Evolutionary conservation across 2,113 vertebrate genomes (phyloP), one percentile per base, ranked within the genome.

Genomic region (Lagenorhynchus albirostris): DNA sequence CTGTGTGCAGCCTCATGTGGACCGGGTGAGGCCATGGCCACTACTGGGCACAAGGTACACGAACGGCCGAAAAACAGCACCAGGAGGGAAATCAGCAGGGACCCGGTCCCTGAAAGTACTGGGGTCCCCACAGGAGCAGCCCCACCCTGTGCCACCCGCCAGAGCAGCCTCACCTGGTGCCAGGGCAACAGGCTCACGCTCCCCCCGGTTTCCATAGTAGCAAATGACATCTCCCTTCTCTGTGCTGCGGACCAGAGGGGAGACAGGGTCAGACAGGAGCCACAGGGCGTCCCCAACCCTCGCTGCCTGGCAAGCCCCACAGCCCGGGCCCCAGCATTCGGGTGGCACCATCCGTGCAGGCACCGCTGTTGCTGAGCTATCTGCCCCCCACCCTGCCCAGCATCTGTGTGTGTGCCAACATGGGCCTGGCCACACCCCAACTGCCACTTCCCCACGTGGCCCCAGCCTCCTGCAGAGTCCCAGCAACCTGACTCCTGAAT

Each of bases 121-220:
- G 6, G 31, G 47, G 17, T 55, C 44, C 58, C 47, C 77, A 80
- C 0, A 87, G 47, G 12, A 81, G 62, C 53, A 85, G 21, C 26
- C 20, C 71, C 3, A 50, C 31, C 31, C 73, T 33, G 18, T n/a
- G 6, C 76, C 29, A 31, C 44, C 73, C 12, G 4, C 88, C 60
- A 15, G 23, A 53, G 29, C 94, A 97, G 98, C 98, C 99, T 98
- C 98, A 99, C 99, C 99, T 98, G 99, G 98, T 89, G 98, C 99
- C 94, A 99, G 98, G 98, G 94, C 98, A 90, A 99, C 96, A 89
- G 99, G 99, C 95, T 99, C 99, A 23, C 98, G 96, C 65, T 99
- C 98, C 97, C 99, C 99, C 98, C 98, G 99, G 99, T 99, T 99
- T 99, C 99, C 99, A 98, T 99, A 99, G 99, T 99, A 99, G 99